phyloP scores from a whole-genome alignment of 30 jellyfish, hydroid and myxozoan genomes.

The Chironex yamaguchii region DNA sequence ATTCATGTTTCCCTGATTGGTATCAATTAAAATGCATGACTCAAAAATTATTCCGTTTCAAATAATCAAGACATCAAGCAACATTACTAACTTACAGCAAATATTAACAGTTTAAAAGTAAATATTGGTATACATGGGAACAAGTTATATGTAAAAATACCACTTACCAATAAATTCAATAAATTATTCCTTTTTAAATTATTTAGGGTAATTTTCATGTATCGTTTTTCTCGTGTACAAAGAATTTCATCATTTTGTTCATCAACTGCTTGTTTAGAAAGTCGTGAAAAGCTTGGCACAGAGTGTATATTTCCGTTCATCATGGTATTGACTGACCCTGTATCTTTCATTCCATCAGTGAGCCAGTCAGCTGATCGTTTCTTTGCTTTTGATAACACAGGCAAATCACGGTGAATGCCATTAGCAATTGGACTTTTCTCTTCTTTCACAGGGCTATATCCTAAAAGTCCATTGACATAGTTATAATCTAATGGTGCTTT shows the following conservation, averaged over 20 bases:
- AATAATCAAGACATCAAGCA: no score
- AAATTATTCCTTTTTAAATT: slow-evolving; percentile 79
- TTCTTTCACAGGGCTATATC: slow-evolving; percentile 7
- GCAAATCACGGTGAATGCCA: slow-evolving; percentile 5
- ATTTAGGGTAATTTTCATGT: slow-evolving; percentile 75
- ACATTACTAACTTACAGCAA: no score
- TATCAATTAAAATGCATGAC: no score
- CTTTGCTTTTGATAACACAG: slow-evolving; percentile 34
- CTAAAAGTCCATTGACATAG: slow-evolving; percentile 69
- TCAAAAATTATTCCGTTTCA: no score
- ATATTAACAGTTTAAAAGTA: no score
- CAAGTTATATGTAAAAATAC: no score
- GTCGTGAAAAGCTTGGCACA: slow-evolving; percentile 3
- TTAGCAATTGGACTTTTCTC: slow-evolving; percentile 35
- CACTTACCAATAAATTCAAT: slow-evolving; percentile 76
- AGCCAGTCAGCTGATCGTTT: slow-evolving; percentile 12
- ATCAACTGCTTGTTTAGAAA: slow-evolving; percentile 60
- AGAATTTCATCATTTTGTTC: slow-evolving; percentile 70
- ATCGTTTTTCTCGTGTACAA: slow-evolving; percentile 36
- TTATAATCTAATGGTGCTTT: slow-evolving; percentile 29
- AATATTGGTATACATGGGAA: no score
- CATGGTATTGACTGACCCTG: not conserved
- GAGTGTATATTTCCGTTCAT: not conserved
- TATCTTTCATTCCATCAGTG: not conserved
- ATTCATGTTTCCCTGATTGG: no score